Percentiles rank a stretch among this genome's conserved stretches.
These are phyloP conservation scores for Agapostemon virescens DNA, from an alignment of 2,888 invertebrate species.

Conservation along the genomic window DNA sequence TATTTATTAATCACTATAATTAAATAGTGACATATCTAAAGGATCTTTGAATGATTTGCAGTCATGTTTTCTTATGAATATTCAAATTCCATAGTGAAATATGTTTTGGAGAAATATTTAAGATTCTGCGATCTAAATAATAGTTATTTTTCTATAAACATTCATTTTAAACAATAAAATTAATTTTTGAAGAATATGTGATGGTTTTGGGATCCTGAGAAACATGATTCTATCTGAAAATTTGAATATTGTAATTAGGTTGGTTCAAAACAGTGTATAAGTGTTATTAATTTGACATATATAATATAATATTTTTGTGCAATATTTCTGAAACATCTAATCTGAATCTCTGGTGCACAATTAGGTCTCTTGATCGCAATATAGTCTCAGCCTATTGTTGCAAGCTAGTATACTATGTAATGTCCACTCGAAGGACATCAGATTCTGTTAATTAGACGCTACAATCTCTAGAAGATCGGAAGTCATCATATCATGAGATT, in stretches of 20 bases:
- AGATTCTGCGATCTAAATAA: no score
- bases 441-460: not conserved
- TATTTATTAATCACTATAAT: no score
- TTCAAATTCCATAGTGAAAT: not conserved
- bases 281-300: not conserved
- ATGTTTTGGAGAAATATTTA: no score
- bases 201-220: not conserved
- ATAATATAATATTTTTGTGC: not conserved
- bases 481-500: not conserved
- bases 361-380: not conserved
- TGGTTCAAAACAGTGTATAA: not conserved
- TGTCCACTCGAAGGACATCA: not conserved
- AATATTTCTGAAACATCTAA: not conserved
- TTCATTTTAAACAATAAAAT: not conserved
- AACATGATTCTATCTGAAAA: not conserved
- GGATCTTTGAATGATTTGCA: not conserved
- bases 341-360: not conserved
- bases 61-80: not conserved
- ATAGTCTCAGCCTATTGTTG: not conserved
- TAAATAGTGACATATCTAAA: not conserved
- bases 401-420: not conserved
- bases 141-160: no score
- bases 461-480: not conserved
- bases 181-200: not conserved
- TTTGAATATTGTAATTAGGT: not conserved